Conservation (phyloP, 2,888 invertebrate genomes). For the Ormyrus rosae region DNA sequence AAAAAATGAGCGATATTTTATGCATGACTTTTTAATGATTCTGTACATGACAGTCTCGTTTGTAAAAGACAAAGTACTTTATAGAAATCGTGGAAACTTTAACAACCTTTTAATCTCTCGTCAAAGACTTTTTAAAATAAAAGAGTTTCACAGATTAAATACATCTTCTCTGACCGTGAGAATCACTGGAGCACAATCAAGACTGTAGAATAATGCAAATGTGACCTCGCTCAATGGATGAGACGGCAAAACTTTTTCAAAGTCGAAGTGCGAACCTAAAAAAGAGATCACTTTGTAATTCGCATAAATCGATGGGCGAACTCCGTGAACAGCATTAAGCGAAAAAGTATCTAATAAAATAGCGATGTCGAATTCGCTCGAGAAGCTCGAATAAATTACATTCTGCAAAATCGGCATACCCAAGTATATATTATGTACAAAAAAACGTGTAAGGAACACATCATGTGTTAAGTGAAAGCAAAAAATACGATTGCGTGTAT, state of each 20-base stretch:
- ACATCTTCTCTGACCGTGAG: not conserved
- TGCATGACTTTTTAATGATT: conserved; percentile 28
- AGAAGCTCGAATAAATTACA: conserved; percentile 68
- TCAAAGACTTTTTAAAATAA: too few species aligned
- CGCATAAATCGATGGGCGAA: conserved; percentile 58
- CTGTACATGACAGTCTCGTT: conserved; percentile 45
- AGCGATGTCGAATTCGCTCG: conserved; percentile 68
- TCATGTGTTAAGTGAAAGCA: conserved; percentile 49
- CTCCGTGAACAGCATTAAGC: conserved; percentile 64
- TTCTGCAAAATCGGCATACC: conserved; percentile 69
- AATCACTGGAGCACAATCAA: conserved; percentile 40
- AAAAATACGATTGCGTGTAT: conserved; percentile 59
- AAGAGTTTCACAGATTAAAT: too few species aligned
- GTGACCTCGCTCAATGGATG: conserved; percentile 13
- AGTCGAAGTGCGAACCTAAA: conserved; percentile 20
- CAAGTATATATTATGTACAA: conserved; percentile 37
- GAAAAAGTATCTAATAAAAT: conserved; percentile 64
- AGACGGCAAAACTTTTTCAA: conserved; percentile 42
- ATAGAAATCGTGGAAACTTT: too few species aligned
- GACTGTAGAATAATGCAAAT: conserved; percentile 45
- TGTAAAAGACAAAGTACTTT: not conserved
- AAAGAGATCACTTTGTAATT: conserved; percentile 29
- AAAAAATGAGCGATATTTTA: not conserved
- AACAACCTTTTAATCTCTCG: too few species aligned
- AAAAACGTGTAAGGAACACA: conserved; percentile 39